Evolutionary conservation across 2,113 vertebrate genomes (phyloP).

Genomic region (Megaceryle torquata): DNA sequence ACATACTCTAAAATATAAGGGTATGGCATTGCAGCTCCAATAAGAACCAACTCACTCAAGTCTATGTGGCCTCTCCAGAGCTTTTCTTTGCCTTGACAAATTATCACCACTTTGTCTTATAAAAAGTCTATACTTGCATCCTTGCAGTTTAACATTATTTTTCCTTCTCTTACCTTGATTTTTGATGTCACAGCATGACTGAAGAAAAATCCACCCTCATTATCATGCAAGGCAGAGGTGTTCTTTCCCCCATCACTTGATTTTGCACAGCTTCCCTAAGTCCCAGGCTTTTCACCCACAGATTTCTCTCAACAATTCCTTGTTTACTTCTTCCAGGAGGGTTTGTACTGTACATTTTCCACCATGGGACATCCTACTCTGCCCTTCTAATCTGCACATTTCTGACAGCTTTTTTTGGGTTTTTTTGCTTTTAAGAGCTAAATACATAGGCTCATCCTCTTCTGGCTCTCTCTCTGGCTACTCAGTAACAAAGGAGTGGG

Average conservation of each 20-base stretch:
- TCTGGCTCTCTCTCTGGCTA: neutral
- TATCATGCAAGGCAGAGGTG: neutral
- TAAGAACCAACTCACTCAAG: neutral
- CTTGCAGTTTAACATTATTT: neutral
- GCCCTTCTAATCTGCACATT: neutral
- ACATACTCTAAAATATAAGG: neutral
- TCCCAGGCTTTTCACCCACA: neutral
- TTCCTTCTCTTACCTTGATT: neutral
- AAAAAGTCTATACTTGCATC: neutral
- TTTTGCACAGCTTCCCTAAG: neutral
- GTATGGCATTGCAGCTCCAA: neutral
- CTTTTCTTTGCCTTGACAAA: neutral
- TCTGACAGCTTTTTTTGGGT: neutral
- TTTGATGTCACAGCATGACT: neutral
- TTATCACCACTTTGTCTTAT: neutral
- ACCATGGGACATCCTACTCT: neutral
- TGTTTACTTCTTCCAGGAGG: neutral
- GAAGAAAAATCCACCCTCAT: neutral
- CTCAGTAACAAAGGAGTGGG: neutral
- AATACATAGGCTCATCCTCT: neutral
- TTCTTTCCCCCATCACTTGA: neutral
- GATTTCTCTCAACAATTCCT: neutral
- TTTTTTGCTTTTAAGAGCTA: neutral
- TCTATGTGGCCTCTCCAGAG: neutral
- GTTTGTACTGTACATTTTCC: neutral